Evolutionary conservation across 2,113 vertebrate genomes (phyloP).

Genomic region (Formicarius rufipectus): DNA sequence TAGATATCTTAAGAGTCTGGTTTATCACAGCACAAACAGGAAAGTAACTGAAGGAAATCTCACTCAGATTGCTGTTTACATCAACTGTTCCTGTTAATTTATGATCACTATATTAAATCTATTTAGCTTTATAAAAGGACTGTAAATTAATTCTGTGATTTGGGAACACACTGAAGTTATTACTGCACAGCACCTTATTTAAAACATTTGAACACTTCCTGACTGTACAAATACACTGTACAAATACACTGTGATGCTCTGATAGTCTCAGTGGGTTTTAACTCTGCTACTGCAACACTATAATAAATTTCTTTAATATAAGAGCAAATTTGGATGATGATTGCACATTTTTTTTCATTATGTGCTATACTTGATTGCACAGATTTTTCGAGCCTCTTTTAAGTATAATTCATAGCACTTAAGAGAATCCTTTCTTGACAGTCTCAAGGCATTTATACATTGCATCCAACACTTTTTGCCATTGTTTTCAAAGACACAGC

Average conservation of each 20-base stretch:
- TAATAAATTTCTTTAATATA: background rate
- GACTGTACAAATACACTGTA: background rate
- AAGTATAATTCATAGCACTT: background rate
- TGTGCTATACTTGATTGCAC: slow-evolving; percentile 1
- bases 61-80: slow-evolving; percentile 10
- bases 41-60: slow-evolving; percentile 31
- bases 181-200: slow-evolving; percentile 45
- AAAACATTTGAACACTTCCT: slow-evolving; percentile 13
- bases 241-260: background rate
- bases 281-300: background rate
- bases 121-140: slow-evolving; percentile 23
- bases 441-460: background rate
- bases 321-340: slow-evolving; percentile 16
- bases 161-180: slow-evolving; percentile 41
- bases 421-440: background rate
- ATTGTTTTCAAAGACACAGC: background rate
- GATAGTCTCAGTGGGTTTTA: slow-evolving; percentile 1
- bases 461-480: background rate
- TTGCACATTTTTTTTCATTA: slow-evolving; percentile 29
- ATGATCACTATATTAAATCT: slow-evolving; percentile 51
- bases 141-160: slow-evolving; percentile 64
- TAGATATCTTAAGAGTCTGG: background rate
- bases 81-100: slow-evolving; percentile 51
- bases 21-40: slow-evolving; percentile 3
- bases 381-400: background rate